Percentiles rank a stretch among this genome's conserved stretches.
Conservation (phyloP, 2,113 vertebrate genomes). For the Mesocricetus auratus region DNA sequence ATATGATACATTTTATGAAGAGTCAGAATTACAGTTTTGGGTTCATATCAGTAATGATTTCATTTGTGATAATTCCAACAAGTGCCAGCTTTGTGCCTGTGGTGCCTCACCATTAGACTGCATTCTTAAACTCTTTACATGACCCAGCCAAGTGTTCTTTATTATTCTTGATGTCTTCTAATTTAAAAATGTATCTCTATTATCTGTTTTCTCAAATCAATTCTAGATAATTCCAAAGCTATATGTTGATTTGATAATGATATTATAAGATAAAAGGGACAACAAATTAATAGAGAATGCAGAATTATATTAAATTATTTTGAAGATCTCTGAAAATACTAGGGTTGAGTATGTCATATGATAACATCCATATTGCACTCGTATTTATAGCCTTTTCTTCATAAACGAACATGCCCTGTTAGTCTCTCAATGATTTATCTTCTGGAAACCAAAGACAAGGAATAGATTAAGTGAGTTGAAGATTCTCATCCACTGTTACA, state of each 20-base stretch:
- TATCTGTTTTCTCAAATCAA: neutral
- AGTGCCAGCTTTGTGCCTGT: neutral
- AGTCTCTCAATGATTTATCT: neutral
- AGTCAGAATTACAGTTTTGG: slow-evolving; percentile 4
- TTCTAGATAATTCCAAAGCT: neutral
- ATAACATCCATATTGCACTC: neutral
- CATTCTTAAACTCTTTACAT: neutral
- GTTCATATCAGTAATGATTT: neutral
- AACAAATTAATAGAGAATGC: neutral
- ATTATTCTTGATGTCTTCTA: neutral
- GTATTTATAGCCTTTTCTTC: neutral
- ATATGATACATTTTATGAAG: neutral
- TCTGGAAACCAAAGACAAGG: neutral
- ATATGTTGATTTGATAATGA: neutral
- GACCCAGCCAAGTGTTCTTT: neutral
- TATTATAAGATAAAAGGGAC: neutral
- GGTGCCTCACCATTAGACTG: neutral
- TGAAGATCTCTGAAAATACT: neutral
- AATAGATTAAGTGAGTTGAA: neutral
- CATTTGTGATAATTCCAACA: neutral
- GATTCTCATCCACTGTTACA: neutral
- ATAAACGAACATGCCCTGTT: neutral
- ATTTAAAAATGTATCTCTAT: neutral
- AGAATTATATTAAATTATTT: neutral
- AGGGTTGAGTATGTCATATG: neutral